phyloP scores from a whole-genome alignment of 2,113 vertebrate genomes.

The Parus major region DNA sequence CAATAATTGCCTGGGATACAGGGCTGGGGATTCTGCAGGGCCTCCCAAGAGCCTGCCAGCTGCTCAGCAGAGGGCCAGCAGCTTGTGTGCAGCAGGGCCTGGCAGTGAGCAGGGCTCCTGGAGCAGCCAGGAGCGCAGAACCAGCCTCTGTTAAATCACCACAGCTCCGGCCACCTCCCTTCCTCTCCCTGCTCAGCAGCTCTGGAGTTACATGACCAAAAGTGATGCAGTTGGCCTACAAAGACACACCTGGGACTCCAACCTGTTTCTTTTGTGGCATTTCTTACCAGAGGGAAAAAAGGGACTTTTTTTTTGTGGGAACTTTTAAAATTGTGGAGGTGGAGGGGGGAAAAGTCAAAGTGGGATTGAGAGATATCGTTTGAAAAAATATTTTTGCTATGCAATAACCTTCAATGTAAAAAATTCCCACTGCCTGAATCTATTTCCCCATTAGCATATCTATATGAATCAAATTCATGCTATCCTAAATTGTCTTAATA shows the following conservation, averaged over 20 bases:
- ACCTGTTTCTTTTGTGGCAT: neutral
- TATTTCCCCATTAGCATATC: neutral
- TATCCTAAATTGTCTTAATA: neutral
- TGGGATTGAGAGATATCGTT: neutral
- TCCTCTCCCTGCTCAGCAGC: neutral
- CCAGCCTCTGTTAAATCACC: neutral
- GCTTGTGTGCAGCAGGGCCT: neutral
- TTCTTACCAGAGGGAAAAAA: neutral
- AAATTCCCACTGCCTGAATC: neutral
- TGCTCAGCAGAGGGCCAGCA: conserved; percentile 1
- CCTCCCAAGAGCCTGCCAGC: conserved; percentile 18
- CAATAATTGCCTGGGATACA: neutral
- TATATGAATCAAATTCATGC: neutral
- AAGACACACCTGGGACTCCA: neutral
- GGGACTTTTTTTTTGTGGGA: neutral
- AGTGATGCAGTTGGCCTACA: neutral
- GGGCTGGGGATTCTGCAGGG: neutral
- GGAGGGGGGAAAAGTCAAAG: neutral
- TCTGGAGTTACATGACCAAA: neutral
- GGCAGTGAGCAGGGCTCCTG: neutral
- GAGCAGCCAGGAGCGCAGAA: neutral
- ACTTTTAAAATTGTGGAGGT: neutral
- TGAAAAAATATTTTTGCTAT: neutral
- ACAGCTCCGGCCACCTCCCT: too few relatives aligned
- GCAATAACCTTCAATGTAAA: neutral